A percentile compares a stretch with the other conserved stretches of the same genome.
These are phyloP conservation scores for Dicranocentrus wangi DNA, from an alignment of 2,888 invertebrate genomes.

Conservation along the genomic window DNA sequence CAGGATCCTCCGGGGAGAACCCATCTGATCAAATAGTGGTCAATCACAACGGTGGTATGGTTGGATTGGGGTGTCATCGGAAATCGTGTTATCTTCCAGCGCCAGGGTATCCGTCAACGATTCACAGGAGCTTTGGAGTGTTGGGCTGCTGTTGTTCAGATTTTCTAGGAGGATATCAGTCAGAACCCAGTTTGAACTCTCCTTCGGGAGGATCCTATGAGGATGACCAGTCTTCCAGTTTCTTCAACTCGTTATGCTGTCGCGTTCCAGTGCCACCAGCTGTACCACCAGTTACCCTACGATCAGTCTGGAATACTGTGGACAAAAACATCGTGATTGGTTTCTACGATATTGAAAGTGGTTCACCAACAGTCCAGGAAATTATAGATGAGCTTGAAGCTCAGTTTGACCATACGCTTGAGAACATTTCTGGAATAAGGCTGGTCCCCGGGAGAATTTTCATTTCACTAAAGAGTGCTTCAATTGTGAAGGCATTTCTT, in stretches of 20 bases:
- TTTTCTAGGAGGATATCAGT: constrained; percentile 55
- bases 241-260: constrained; percentile 37
- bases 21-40: constrained; percentile 17
- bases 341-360: constrained; percentile 47
- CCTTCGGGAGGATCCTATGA: background rate
- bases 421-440: constrained; percentile 74
- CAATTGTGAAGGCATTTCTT: constrained; percentile 73
- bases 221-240: constrained; percentile 16
- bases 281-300: constrained; percentile 22
- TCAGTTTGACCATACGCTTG: constrained; percentile 74
- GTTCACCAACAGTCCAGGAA: constrained; percentile 73
- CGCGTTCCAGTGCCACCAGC: constrained; percentile 11
- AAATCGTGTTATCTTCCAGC: constrained; percentile 40
- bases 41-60: background rate
- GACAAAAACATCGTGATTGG: constrained; percentile 69
- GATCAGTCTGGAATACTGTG: constrained; percentile 67
- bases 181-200: constrained; percentile 67
- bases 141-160: constrained; percentile 34
- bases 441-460: constrained; percentile 74
- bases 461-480: constrained; percentile 74
- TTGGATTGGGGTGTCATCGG: background rate
- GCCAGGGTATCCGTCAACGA: constrained; percentile 10
- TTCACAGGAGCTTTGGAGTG: constrained; percentile 37
- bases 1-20: background rate
- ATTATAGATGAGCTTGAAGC: constrained; percentile 75